phyloP scores from a whole-genome alignment of 1,140 invertebrate species.

The Latrodectus geometricus region DNA sequence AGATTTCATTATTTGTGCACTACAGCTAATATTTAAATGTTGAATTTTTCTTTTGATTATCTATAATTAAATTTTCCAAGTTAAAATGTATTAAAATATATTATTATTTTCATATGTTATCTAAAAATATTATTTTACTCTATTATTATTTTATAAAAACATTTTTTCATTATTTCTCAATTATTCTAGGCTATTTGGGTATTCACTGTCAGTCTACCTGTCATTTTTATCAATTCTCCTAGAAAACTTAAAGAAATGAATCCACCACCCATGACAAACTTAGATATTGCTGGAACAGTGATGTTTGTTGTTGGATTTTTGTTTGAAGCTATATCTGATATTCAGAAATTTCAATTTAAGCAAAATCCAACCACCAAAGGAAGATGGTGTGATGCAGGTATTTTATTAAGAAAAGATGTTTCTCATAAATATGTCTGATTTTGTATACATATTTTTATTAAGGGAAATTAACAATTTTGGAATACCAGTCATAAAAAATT shows the following conservation, averaged over 20 bases:
- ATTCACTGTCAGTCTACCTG: constrained; percentile 89
- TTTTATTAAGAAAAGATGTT: not conserved
- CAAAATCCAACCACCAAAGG: constrained; percentile 87
- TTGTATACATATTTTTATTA: too few relatives aligned
- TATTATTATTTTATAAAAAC: not conserved
- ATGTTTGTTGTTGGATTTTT: constrained; percentile 86
- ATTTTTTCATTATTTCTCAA: constrained; percentile 5
- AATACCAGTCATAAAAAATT: too few relatives aligned
- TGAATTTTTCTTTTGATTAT: too few relatives aligned
- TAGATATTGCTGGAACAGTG: constrained; percentile 85
- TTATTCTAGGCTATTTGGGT: constrained; percentile 87
- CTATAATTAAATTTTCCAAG: too few relatives aligned
- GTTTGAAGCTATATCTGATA: constrained; percentile 88
- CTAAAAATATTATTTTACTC: not conserved
- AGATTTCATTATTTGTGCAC: too few relatives aligned
- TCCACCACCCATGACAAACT: constrained; percentile 80
- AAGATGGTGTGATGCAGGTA: constrained; percentile 88
- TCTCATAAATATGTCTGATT: too few relatives aligned
- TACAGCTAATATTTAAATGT: too few relatives aligned
- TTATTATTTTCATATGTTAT: not conserved
- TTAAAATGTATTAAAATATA: not conserved
- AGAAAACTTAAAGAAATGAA: constrained; percentile 73
- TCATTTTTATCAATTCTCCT: constrained; percentile 92
- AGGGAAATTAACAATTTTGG: too few relatives aligned
- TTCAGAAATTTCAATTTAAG: constrained; percentile 90